Conservation (phyloP, 2,888 invertebrate genomes). For the Electrophaes corylata region DNA sequence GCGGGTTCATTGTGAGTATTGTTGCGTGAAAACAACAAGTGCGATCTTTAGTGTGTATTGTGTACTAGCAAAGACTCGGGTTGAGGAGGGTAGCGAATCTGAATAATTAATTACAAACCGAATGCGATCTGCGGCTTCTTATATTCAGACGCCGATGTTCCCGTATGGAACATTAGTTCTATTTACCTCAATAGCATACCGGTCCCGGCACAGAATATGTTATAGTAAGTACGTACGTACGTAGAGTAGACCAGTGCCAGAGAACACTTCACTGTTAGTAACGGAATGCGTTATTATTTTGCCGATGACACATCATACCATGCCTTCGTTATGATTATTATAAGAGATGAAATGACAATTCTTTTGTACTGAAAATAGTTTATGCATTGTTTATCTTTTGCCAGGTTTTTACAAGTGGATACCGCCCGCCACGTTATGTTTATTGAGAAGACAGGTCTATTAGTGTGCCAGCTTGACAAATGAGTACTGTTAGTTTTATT, state of each 20-base stretch:
- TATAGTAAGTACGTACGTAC: conserved; percentile 53
- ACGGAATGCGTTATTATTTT: conserved; percentile 71
- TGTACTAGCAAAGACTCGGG: not conserved
- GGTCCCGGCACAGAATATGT: conserved; percentile 43
- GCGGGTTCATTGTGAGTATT: not conserved
- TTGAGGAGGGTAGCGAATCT: conserved; percentile 11
- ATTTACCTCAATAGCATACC: conserved; percentile 65
- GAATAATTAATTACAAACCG: conserved; percentile 26
- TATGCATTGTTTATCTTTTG: not conserved
- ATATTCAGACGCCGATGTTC: conserved; percentile 49
- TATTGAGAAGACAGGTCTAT: conserved; percentile 1
- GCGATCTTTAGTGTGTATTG: no score
- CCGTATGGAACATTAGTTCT: conserved; percentile 55
- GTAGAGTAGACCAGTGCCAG: conserved; percentile 56
- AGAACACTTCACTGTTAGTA: conserved; percentile 67
- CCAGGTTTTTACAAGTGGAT: conserved; percentile 5
- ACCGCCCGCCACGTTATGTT: conserved; percentile 19
- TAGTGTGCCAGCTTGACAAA: not conserved
- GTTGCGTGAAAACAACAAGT: not conserved
- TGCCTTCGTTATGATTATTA: conserved; percentile 40
- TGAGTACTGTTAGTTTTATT: conserved; percentile 1
- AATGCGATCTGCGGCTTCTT: conserved; percentile 42
- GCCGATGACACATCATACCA: conserved; percentile 58
- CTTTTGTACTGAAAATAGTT: conserved; percentile 35
- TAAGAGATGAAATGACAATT: conserved; percentile 41